Conservation (phyloP, 2,797 vertebrate species). For the Leptatherina wallacei region DNA sequence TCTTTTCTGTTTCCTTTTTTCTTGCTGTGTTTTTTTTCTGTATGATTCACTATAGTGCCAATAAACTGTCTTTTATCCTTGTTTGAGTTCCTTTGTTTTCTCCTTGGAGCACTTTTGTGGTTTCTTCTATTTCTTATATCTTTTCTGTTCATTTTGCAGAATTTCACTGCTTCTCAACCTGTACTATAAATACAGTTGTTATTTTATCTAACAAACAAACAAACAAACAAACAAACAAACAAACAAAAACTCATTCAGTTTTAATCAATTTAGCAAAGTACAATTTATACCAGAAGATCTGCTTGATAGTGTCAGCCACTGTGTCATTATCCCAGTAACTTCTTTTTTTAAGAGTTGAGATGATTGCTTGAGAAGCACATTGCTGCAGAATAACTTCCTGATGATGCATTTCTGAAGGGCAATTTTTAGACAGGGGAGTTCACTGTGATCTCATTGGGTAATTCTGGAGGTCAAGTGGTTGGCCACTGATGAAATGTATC, state of each 20-base stretch:
- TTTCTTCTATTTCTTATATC: slow-evolving; percentile 41
- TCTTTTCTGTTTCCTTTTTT: slow-evolving; percentile 63
- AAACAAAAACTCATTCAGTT: background rate
- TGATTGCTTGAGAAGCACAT: slow-evolving; percentile 58
- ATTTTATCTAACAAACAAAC: background rate
- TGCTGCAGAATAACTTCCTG: slow-evolving; percentile 45
- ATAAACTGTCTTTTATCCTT: slow-evolving; percentile 90
- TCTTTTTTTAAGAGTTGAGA: slow-evolving; percentile 21
- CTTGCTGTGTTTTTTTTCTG: slow-evolving; percentile 85
- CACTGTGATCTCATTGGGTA: slow-evolving; percentile 45
- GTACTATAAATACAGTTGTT: slow-evolving; percentile 14
- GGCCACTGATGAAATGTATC: slow-evolving; percentile 49
- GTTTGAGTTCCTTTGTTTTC: slow-evolving; percentile 76
- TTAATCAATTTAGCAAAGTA: background rate
- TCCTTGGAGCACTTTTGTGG: slow-evolving; percentile 61
- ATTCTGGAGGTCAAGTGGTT: slow-evolving; percentile 38
- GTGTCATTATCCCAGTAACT: slow-evolving; percentile 31
- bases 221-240: background rate
- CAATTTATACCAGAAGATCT: slow-evolving; percentile 6
- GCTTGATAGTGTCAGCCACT: slow-evolving; percentile 14
- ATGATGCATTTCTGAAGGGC: slow-evolving; percentile 42
- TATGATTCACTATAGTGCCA: slow-evolving; percentile 88
- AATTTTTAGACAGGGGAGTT: slow-evolving; percentile 60
- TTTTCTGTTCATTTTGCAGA: slow-evolving; percentile 25
- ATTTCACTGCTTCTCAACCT: slow-evolving; percentile 19